phyloP scores from a whole-genome alignment of 2,113 vertebrate species.

The Rhinichthys klamathensis region DNA sequence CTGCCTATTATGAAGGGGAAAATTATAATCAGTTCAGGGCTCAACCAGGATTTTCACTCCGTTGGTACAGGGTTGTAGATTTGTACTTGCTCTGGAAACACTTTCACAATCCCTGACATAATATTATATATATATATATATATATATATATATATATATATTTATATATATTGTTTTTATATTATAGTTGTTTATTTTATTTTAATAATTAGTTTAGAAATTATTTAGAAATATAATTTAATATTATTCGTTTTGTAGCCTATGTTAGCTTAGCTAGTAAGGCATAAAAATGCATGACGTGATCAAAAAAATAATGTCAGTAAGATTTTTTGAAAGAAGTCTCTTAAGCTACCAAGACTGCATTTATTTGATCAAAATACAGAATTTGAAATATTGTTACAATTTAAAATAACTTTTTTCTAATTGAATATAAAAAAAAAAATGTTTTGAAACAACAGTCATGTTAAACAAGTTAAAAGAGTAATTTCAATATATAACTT shows the following conservation, averaged over 20 bases:
- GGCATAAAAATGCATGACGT: background rate
- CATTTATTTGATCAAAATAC: background rate
- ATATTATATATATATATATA: background rate
- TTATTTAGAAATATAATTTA: background rate
- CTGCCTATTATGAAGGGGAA: background rate
- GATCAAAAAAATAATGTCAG: background rate
- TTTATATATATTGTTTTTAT: background rate
- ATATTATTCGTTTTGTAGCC: background rate
- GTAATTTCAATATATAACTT: too few species aligned
- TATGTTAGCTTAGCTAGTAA: too few species aligned
- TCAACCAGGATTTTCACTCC: background rate
- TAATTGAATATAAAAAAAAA: too few species aligned
- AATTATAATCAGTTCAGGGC: background rate
- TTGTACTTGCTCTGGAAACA: too few species aligned
- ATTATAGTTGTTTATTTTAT: background rate
- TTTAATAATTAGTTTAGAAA: background rate
- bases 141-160: background rate
- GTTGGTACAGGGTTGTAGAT: background rate
- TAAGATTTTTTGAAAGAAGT: background rate
- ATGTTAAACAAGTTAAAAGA: too few species aligned
- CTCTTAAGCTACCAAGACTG: background rate
- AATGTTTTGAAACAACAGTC: too few species aligned
- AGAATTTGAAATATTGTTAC: background rate
- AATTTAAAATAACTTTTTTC: too few species aligned
- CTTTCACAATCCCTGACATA: background rate